phyloP scores from a whole-genome alignment of 2,797 vertebrate genomes.

The Pitangus sulphuratus region DNA sequence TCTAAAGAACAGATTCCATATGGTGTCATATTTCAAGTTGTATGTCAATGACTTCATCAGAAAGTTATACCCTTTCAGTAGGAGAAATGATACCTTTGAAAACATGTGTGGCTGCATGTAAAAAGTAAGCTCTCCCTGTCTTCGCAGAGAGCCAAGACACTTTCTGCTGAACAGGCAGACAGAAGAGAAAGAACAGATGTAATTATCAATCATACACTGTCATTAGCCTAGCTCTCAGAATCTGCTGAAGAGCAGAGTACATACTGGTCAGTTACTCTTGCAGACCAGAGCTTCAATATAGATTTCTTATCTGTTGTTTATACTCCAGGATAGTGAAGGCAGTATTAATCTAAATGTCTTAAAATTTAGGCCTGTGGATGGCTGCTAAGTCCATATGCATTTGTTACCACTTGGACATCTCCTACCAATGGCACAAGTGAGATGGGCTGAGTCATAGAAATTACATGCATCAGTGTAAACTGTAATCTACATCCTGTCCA shows the following conservation, averaged over 20 bases:
- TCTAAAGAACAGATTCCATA: conserved; percentile 68
- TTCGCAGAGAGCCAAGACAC: conserved; percentile 50
- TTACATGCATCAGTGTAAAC: neutral
- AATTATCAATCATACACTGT: conserved; percentile 70
- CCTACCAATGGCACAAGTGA: neutral
- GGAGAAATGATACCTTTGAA: conserved; percentile 71
- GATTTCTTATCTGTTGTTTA: neutral
- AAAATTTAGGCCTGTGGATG: neutral
- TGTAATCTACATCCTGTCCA: neutral
- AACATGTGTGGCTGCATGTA: conserved; percentile 71
- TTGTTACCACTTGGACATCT: neutral
- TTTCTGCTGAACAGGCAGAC: conserved; percentile 66
- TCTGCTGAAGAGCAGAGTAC: neutral
- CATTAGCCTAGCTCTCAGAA: conserved; percentile 14
- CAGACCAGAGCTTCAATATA: neutral
- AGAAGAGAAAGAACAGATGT: conserved; percentile 70
- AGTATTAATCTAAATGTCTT: neutral
- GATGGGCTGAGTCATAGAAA: neutral
- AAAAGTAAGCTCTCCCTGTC: conserved; percentile 69
- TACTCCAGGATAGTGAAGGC: neutral
- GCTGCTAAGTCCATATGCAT: neutral
- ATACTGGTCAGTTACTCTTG: conserved; percentile 10
- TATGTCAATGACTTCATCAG: conserved; percentile 73
- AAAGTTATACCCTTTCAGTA: conserved; percentile 68
- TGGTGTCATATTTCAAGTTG: conserved; percentile 63